A percentile compares a stretch with the other conserved stretches of the same genome.
Evolutionary conservation across 2,113 vertebrate genomes (phyloP).

Genomic region (Taxidea taxus): DNA sequence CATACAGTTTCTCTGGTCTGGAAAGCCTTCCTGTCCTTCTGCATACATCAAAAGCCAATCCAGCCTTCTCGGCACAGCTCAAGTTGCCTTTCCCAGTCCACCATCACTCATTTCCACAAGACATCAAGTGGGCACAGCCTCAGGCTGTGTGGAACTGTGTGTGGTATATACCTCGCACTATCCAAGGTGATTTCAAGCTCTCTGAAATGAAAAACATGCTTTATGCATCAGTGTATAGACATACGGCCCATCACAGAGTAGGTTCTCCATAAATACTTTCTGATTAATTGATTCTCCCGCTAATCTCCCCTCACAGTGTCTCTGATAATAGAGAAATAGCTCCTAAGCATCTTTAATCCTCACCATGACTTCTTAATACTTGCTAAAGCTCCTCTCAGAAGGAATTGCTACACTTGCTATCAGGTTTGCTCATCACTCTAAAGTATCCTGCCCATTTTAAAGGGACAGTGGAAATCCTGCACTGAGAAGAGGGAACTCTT

Average conservation of each 20-base stretch:
- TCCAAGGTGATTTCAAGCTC: not conserved
- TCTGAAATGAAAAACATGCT: not conserved
- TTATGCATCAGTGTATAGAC: not conserved
- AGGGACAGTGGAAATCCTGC: not conserved
- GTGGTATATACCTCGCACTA: not conserved
- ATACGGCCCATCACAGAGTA: not conserved
- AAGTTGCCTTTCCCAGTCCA: not conserved
- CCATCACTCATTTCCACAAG: not conserved
- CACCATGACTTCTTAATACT: not conserved
- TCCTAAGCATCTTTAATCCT: not conserved
- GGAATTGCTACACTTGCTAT: not conserved
- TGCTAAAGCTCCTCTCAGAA: not conserved
- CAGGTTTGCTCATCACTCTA: not conserved
- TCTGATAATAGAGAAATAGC: not conserved
- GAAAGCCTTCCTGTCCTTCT: not conserved
- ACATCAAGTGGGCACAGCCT: not conserved
- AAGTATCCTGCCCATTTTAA: not conserved
- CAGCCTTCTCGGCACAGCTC: not conserved
- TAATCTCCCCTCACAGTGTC: not conserved
- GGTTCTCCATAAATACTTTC: not conserved
- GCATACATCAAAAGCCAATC: not conserved
- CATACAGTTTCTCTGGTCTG: not conserved
- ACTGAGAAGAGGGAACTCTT: not conserved
- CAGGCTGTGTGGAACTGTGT: not conserved
- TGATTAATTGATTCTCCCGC: not conserved